A percentile compares a stretch with the other conserved stretches of the same genome.
Evolutionary conservation across 2,888 invertebrate species (phyloP).

Genomic region (Chelonus formosanus): DNA sequence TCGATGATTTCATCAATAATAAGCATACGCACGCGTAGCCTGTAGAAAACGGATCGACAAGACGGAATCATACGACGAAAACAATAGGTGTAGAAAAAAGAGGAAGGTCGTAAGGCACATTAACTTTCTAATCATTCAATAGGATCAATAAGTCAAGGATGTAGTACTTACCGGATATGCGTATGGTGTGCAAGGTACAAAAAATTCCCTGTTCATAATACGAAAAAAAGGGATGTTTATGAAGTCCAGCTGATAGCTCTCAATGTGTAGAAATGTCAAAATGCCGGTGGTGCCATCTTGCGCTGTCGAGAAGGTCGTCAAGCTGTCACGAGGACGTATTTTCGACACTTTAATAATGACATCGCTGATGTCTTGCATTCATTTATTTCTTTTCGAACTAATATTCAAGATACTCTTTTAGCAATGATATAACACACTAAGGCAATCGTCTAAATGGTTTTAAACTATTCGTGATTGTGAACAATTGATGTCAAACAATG

Average conservation of each 20-base stretch:
- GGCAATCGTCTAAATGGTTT: no score
- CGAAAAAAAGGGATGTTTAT: conserved; percentile 22
- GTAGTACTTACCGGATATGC: conserved; percentile 60
- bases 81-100: conserved; percentile 15
- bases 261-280: conserved; percentile 53
- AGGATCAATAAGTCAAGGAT: conserved; percentile 20
- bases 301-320: conserved; percentile 47
- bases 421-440: conserved; percentile 8
- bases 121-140: conserved; percentile 34
- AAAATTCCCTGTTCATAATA: conserved; percentile 64
- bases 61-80: not conserved
- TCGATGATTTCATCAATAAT: conserved; percentile 16
- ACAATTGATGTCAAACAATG: no score
- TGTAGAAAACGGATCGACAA: not conserved
- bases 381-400: not conserved
- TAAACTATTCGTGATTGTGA: no score
- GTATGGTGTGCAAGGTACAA: conserved; percentile 62
- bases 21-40: conserved; percentile 4
- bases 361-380: conserved; percentile 26
- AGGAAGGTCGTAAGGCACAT: conserved; percentile 21
- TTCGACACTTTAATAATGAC: conserved; percentile 38
- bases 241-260: conserved; percentile 55
- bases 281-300: conserved; percentile 61
- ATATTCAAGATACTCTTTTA: not conserved
- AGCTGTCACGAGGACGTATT: conserved; percentile 57